These are phyloP conservation scores for Enteromius radiatus DNA, from an alignment of 2,797 vertebrate species.

Conservation along the genomic window DNA sequence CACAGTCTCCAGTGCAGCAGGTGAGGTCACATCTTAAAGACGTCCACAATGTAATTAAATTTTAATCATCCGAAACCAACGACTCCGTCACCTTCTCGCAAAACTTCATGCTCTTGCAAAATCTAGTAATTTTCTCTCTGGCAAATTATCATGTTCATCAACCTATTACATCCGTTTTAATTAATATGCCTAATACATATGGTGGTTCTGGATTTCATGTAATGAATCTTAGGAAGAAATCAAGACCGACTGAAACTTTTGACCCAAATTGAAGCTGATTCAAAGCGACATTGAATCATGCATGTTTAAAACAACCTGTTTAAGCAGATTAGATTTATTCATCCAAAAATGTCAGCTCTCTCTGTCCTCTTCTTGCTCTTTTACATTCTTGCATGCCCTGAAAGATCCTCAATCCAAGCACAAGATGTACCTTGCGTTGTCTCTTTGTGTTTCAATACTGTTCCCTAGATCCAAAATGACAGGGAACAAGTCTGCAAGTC, in stretches of 20 bases:
- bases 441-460: background rate
- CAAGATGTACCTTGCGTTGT: background rate
- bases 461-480: background rate
- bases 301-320: constrained; percentile 44
- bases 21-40: constrained; percentile 69
- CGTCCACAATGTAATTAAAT: constrained; percentile 7
- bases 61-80: constrained; percentile 4
- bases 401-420: background rate
- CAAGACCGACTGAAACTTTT: constrained; percentile 15
- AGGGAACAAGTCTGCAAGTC: background rate
- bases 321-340: constrained; percentile 14
- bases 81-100: constrained; percentile 3
- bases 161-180: constrained; percentile 36
- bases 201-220: background rate
- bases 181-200: background rate
- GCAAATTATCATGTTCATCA: constrained; percentile 42
- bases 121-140: constrained; percentile 25
- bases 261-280: constrained; percentile 15
- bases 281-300: constrained; percentile 32
- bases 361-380: constrained; percentile 1
- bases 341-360: constrained; percentile 19
- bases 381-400: background rate
- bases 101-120: constrained; percentile 14
- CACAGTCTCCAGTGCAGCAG: constrained; percentile 94
- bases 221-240: constrained; percentile 30